phyloP scores from a whole-genome alignment of 2,888 invertebrate species.

The Sepiola atlantica region DNA sequence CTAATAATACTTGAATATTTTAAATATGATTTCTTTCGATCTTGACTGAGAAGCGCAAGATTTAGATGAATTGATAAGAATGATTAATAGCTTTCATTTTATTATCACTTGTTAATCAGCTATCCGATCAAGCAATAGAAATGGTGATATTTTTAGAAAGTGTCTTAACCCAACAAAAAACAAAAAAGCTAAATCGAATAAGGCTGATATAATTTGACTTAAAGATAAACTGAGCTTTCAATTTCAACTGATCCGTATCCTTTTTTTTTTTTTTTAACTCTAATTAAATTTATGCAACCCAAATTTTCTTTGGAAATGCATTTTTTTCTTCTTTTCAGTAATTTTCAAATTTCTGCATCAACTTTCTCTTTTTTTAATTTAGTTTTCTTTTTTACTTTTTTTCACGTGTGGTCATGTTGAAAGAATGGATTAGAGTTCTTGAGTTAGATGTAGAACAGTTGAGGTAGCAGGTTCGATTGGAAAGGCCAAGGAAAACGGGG shows the following conservation, averaged over 20 bases:
- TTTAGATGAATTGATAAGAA: neutral
- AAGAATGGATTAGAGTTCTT: too few species aligned
- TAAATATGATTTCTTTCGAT: neutral
- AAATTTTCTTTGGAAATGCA: neutral
- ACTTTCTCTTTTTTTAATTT: neutral
- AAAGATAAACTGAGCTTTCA: neutral
- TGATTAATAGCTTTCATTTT: neutral
- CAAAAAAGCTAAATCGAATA: neutral
- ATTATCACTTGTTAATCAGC: neutral
- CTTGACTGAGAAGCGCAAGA: neutral
- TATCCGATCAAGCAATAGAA: neutral
- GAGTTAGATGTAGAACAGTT: too few species aligned
- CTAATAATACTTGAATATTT: neutral
- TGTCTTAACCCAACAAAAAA: neutral
- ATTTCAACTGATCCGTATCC: neutral
- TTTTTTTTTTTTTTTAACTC: neutral
- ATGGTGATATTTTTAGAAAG: neutral
- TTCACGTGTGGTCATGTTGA: neutral
- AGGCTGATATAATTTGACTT: neutral
- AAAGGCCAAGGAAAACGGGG: too few species aligned
- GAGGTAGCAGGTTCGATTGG: too few species aligned
- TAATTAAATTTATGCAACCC: neutral
- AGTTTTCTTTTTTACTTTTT: neutral
- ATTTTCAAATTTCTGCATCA: neutral
- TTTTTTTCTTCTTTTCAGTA: neutral